phyloP scores from a whole-genome alignment of 2,113 vertebrate species.

The Pseudois nayaur region DNA sequence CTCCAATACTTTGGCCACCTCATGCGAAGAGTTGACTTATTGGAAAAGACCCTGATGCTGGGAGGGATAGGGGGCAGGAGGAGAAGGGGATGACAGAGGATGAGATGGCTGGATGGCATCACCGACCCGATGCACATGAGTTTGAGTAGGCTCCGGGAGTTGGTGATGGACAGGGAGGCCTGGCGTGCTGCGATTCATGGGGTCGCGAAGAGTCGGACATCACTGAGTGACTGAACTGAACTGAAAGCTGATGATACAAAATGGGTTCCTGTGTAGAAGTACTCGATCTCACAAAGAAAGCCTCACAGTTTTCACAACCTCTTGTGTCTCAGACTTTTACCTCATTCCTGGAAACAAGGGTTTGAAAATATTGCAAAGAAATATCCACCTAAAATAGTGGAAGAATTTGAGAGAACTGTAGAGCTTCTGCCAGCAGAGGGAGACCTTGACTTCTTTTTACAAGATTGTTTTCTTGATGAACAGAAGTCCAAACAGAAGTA shows the following conservation, averaged over 20 bases:
- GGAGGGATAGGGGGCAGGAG: too few relatives aligned
- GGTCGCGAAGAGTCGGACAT: too few relatives aligned
- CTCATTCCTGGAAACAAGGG: neutral
- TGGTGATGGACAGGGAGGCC: too few relatives aligned
- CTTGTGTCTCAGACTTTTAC: neutral
- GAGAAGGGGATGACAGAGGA: too few relatives aligned
- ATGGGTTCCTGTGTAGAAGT: neutral
- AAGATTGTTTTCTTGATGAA: neutral
- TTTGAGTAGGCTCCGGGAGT: too few relatives aligned
- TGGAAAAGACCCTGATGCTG: too few relatives aligned
- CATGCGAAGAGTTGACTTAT: too few relatives aligned
- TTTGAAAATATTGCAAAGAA: neutral
- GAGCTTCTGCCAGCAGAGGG: conserved; percentile 51
- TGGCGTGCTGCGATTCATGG: too few relatives aligned
- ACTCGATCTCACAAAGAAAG: neutral
- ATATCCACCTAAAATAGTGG: neutral
- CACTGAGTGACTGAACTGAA: too few relatives aligned
- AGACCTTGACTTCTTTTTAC: neutral
- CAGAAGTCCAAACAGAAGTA: neutral
- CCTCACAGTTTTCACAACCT: neutral
- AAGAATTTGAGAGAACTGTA: neutral
- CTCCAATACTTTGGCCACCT: too few relatives aligned
- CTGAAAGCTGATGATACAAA: neutral
- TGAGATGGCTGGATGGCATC: too few relatives aligned
- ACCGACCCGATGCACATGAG: too few relatives aligned